These are phyloP conservation scores for Diuraphis noxia DNA, from an alignment of 1,140 invertebrate species.

Conservation along the genomic window DNA sequence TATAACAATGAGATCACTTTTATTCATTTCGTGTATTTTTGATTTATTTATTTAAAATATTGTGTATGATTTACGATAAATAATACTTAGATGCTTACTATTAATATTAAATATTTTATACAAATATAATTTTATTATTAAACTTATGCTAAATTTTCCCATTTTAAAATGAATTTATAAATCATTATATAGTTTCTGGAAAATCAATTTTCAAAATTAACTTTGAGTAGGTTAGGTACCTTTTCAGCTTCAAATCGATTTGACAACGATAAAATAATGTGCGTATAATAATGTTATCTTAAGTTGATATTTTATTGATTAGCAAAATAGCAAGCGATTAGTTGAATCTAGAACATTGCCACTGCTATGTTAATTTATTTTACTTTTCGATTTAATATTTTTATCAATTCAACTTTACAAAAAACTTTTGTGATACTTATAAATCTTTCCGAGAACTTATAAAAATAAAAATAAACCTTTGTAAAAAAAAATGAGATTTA, in stretches of 20 bases:
- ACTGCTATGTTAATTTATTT: neutral
- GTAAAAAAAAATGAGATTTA: neutral
- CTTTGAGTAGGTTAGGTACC: neutral
- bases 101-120: neutral
- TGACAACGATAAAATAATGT: neutral
- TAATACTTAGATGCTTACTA: neutral
- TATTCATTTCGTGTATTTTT: too few relatives aligned
- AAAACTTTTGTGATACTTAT: neutral
- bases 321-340: too few relatives aligned
- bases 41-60: too few relatives aligned
- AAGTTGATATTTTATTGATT: neutral
- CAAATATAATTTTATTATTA: too few relatives aligned
- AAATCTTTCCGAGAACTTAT: neutral
- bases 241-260: neutral
- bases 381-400: neutral
- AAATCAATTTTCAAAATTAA: neutral
- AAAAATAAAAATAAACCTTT: neutral
- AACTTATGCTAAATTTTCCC: neutral
- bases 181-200: too few relatives aligned
- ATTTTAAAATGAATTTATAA: neutral
- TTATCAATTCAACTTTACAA: neutral
- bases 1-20: too few relatives aligned
- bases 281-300: neutral
- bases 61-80: neutral
- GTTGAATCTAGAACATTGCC: neutral